Base-by-base conservation (phyloP, 1,140 invertebrate species). In the Pogonus chalceus region DNA sequence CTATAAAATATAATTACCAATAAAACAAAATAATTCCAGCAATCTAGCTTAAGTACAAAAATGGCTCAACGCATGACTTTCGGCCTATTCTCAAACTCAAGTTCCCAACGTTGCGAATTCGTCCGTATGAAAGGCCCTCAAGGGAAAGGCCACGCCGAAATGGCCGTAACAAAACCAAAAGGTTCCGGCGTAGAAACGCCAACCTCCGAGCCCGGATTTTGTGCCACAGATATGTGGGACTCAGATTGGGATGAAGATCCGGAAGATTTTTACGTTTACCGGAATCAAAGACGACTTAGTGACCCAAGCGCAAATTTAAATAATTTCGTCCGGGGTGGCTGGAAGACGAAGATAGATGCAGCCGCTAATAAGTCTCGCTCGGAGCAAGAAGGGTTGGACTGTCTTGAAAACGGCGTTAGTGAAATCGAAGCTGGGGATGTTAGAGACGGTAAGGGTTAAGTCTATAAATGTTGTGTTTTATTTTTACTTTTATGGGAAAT, bases 101-200 rank as follows among this genome's bases (percentile, higher is more conserved):
- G 79, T 20, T 82, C 84, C 47, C 88, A 92, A 62, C 81, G 95
- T 60, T 89, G 95, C 61, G 96, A 98, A 76, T 99, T 97, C 76
- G 92, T 98, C 23, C 81, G 92, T 52, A 96, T 99, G 92, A 91
- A 95, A 72, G 96, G 96, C 51, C 95, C 96, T 12, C 83, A 88
- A 65, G 91, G 90, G 10, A 97, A 97, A 76, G 96, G 96, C 0
- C 90, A 95, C 72, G 95, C 95, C 0, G 96, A 99, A 76, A 95
- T 98, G 88, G 96, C 95, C 2, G 92, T 98, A 20, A 92, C 91
- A 2, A 85, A 94, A 69, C 83, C 91, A 58, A 87, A 92, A 77
- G 81, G 87, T 43, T 87, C 88, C 7, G 94, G 92, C 1, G 88
- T 88, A 4, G 94, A 97, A 70, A 98, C 94, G 1, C 92, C 93